Base-by-base conservation (phyloP, 2,888 invertebrate species). In the Miltochrista miniata region DNA sequence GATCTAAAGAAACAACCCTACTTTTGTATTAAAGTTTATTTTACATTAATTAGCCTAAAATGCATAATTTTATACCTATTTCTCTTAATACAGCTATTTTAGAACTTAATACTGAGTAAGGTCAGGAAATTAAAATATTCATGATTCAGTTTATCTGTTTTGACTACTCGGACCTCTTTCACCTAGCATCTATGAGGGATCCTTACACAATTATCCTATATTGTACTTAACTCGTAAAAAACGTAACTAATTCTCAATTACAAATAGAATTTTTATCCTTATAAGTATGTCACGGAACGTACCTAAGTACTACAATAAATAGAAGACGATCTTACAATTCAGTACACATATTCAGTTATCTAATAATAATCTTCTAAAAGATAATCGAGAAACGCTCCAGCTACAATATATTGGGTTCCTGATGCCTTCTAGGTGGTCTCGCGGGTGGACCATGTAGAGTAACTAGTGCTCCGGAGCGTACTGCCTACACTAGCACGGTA, bases 401-500 rank as follows among this genome's bases (percentile, higher is more conserved):
- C 87, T 90, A 90, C 73, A 76, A 79, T 18, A 82, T 85, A 87
- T 74, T 74, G 80, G 79, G 84, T 81, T 90, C 87, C 88, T 89
- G 90, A 87, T 81, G 89, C 81, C 85, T 79, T 88, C 89, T 89
- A 90, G 85, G 81, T 81, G 87, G 89, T 88, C 87, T 87, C 85
- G 81, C 79, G 74, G 82, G 88, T 75, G 83, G 90, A 90, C 89
- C 90, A 82, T 83, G 87, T 81, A 77, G 85, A 81, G 89, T 87
- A 89, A 81, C 89, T 90, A 91, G 89, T 84, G 88, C 91, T 90
- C 90, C 90, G 87, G 90, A 90, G 91, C 90, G 89, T 86, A 89
- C 90, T 89, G 90, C 91, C 91, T 91, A 91, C 91, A 90, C 91
- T 90, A 91, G 90, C 90, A 78, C 82, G 84, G 79, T 83, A 77